Percentiles rank a stretch among this genome's conserved stretches.
Conservation (phyloP, 2,797 vertebrate genomes). For the Acanthurus leucopareius region DNA sequence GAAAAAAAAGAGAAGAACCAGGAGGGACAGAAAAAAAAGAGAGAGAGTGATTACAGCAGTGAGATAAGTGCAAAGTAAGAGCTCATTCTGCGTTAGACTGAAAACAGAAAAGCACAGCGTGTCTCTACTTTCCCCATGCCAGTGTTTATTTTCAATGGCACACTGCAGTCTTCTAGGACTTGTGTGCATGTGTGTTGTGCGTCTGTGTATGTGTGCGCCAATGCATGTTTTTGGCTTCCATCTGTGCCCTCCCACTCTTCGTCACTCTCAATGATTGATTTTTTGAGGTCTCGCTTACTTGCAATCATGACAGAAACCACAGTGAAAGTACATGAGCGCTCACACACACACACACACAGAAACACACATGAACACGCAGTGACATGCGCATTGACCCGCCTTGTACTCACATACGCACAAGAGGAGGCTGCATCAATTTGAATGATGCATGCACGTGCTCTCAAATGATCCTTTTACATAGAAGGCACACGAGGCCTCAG, state of each 20-base stretch:
- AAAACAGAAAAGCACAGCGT: constrained; percentile 44
- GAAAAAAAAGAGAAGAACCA: neutral
- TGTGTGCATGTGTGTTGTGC: constrained; percentile 25
- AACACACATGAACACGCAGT: neutral
- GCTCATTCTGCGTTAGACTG: constrained; percentile 43
- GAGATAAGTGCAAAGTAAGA: constrained; percentile 57
- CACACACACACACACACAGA: constrained; percentile 5
- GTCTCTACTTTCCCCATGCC: constrained; percentile 43
- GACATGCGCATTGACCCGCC: constrained; percentile 8
- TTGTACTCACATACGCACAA: neutral
- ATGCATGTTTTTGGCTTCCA: constrained; percentile 31
- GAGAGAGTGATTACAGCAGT: constrained; percentile 43
- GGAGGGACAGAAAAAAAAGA: constrained; percentile 25
- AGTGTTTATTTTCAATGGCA: constrained; percentile 48
- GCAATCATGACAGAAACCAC: constrained; percentile 44
- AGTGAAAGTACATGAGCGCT: constrained; percentile 10
- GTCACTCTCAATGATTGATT: constrained; percentile 76
- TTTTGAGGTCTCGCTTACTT: constrained; percentile 61
- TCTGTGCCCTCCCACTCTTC: constrained; percentile 49
- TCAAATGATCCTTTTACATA: constrained; percentile 61
- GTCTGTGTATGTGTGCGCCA: constrained; percentile 12
- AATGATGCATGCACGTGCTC: constrained; percentile 44
- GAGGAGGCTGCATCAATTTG: constrained; percentile 48
- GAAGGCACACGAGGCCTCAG: constrained; percentile 30
- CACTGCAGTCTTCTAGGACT: constrained; percentile 42